These are phyloP conservation scores for Morpho achilles DNA, from an alignment of 2,888 invertebrate genomes.

Conservation along the genomic window DNA sequence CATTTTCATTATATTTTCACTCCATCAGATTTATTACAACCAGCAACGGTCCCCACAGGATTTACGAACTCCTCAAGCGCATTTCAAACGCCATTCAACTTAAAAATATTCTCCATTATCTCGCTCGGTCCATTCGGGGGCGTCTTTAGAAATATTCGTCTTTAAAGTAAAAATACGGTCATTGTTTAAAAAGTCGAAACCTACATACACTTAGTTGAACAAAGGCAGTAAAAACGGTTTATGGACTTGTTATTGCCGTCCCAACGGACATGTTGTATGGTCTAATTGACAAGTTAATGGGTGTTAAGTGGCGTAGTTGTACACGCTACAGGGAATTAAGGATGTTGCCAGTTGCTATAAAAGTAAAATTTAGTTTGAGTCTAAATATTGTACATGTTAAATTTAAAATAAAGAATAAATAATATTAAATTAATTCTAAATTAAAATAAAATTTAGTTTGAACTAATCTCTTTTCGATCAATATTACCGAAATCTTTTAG, in stretches of 20 bases:
- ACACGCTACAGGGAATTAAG: conserved; percentile 2
- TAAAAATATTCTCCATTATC: conserved; percentile 35
- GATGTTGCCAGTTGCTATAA: background rate
- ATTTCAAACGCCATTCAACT: conserved; percentile 40
- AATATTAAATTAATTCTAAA: too few species aligned
- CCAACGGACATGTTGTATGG: conserved; percentile 57
- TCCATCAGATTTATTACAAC: conserved; percentile 17
- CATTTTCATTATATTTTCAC: conserved; percentile 13
- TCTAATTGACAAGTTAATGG: conserved; percentile 29
- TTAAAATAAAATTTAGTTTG: too few species aligned
- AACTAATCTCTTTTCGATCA: too few species aligned
- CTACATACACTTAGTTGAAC: conserved; percentile 77
- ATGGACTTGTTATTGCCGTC: conserved; percentile 78
- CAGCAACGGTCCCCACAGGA: conserved; percentile 18
- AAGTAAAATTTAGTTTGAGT: too few species aligned
- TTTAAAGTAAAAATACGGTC: conserved; percentile 69
- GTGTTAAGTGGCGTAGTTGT: background rate
- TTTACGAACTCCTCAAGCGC: conserved; percentile 24
- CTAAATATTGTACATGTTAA: too few species aligned
- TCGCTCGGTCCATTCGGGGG: conserved; percentile 40
- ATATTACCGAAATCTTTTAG: too few species aligned
- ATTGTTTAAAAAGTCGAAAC: conserved; percentile 78
- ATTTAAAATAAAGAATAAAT: too few species aligned
- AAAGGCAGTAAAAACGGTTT: conserved; percentile 79
- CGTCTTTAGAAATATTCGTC: conserved; percentile 57